Evolutionary conservation across 2,888 invertebrate genomes (phyloP).

Genomic region (Stenodera caucasica): DNA sequence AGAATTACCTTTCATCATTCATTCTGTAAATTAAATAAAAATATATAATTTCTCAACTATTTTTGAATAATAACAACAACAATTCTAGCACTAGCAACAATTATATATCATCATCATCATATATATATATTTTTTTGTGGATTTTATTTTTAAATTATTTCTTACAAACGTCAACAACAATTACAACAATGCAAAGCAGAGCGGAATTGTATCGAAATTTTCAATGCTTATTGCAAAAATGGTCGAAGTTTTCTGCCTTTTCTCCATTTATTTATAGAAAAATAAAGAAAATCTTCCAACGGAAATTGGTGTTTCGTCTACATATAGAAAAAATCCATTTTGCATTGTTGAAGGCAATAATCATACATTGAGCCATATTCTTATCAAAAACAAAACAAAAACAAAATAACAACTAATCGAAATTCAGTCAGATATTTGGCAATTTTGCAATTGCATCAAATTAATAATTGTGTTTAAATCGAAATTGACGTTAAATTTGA

Average conservation of each 20-base stretch:
- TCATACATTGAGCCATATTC: slow-evolving; percentile 40
- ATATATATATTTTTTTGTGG: slow-evolving; percentile 30
- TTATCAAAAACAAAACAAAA: not conserved
- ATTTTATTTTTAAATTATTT: not conserved
- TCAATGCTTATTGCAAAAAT: slow-evolving; percentile 26
- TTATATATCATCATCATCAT: slow-evolving; percentile 40
- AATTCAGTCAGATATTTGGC: slow-evolving; percentile 31
- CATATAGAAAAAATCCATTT: slow-evolving; percentile 39
- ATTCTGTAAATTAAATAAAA: slow-evolving; percentile 44
- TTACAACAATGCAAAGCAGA: slow-evolving; percentile 55
- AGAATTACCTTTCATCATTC: too few species aligned
- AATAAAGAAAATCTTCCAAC: slow-evolving; percentile 11
- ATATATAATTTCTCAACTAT: slow-evolving; percentile 43
- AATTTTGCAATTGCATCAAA: not conserved
- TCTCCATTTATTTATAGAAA: slow-evolving; percentile 17
- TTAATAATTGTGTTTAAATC: not conserved
- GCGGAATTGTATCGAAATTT: slow-evolving; percentile 25
- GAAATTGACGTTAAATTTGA: not conserved
- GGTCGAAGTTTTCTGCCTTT: slow-evolving; percentile 21
- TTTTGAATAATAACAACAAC: slow-evolving; percentile 53
- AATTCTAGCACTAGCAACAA: slow-evolving; percentile 56
- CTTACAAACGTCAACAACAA: slow-evolving; percentile 52
- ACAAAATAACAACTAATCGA: slow-evolving; percentile 30
- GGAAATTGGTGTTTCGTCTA: slow-evolving; percentile 12
- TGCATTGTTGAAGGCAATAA: slow-evolving; percentile 51